Conservation (phyloP, 2,797 vertebrate species). For the Megaceryle alcyon region DNA sequence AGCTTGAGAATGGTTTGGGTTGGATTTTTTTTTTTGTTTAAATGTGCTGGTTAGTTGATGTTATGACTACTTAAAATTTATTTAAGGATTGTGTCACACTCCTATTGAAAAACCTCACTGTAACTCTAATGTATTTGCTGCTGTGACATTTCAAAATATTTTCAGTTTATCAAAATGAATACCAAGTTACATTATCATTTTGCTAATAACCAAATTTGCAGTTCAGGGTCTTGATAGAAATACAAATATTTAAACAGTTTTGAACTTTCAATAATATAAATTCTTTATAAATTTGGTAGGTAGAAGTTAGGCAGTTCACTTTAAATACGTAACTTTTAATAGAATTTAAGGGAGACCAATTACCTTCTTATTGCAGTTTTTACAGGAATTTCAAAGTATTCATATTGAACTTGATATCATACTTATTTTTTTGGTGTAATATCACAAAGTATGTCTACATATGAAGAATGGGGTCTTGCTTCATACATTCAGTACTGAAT, state of each 20-base stretch:
- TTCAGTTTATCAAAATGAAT: slow-evolving; percentile 83
- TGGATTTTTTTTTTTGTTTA: slow-evolving; percentile 84
- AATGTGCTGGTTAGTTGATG: slow-evolving; percentile 86
- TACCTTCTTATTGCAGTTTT: slow-evolving; percentile 78
- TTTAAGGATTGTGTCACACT: slow-evolving; percentile 88
- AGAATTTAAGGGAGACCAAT: slow-evolving; percentile 77
- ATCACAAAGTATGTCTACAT: slow-evolving; percentile 65
- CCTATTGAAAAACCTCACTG: slow-evolving; percentile 91
- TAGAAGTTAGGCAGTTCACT: slow-evolving; percentile 80
- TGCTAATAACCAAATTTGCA: slow-evolving; percentile 97
- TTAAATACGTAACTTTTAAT: slow-evolving; percentile 72
- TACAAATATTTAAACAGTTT: slow-evolving; percentile 85
- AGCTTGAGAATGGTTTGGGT: slow-evolving; percentile 86
- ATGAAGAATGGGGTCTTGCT: slow-evolving; percentile 70
- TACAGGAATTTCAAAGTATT: slow-evolving; percentile 73
- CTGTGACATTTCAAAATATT: slow-evolving; percentile 86
- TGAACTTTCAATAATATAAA: slow-evolving; percentile 80
- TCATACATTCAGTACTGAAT: slow-evolving; percentile 51
- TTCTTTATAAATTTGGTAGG: slow-evolving; percentile 81
- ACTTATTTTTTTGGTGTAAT: slow-evolving; percentile 65
- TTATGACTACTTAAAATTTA: slow-evolving; percentile 85
- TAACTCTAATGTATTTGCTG: slow-evolving; percentile 91
- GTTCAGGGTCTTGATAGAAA: slow-evolving; percentile 90
- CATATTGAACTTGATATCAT: slow-evolving; percentile 69
- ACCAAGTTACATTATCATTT: slow-evolving; percentile 85